phyloP scores from a whole-genome alignment of 1,140 invertebrate species.

The Ylistrum balloti region DNA sequence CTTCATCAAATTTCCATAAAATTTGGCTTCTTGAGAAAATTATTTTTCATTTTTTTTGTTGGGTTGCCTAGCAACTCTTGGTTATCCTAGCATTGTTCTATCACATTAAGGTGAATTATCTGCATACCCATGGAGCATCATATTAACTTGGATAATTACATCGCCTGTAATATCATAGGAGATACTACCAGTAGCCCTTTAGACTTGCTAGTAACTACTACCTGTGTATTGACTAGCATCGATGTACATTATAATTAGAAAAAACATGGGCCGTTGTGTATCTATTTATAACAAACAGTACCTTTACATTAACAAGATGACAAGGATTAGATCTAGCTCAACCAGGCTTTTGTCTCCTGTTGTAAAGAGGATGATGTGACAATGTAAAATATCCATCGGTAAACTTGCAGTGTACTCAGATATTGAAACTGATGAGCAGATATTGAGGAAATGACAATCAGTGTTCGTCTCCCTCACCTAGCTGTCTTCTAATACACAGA shows the following conservation, averaged over 20 bases:
- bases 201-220: background rate
- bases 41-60: background rate
- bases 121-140: background rate
- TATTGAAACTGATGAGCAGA: background rate
- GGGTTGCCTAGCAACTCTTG: slow-evolving; percentile 22
- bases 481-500: background rate
- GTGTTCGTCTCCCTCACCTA: background rate
- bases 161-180: background rate
- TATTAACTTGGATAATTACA: background rate
- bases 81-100: background rate
- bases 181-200: background rate
- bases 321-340: background rate
- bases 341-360: background rate
- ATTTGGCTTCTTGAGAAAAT: slow-evolving; percentile 26
- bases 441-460: background rate
- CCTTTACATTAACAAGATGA: background rate
- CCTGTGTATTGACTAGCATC: background rate
- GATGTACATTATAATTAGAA: slow-evolving; percentile 5
- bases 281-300: slow-evolving; percentile 19
- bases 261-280: background rate
- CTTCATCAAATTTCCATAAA: slow-evolving; percentile 15
- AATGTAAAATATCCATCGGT: background rate
- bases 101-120: slow-evolving; percentile 33
- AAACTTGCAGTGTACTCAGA: background rate
- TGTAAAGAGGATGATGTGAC: background rate